These are phyloP conservation scores for Tyto alba DNA, from an alignment of 2,113 vertebrate species.

Conservation along the genomic window DNA sequence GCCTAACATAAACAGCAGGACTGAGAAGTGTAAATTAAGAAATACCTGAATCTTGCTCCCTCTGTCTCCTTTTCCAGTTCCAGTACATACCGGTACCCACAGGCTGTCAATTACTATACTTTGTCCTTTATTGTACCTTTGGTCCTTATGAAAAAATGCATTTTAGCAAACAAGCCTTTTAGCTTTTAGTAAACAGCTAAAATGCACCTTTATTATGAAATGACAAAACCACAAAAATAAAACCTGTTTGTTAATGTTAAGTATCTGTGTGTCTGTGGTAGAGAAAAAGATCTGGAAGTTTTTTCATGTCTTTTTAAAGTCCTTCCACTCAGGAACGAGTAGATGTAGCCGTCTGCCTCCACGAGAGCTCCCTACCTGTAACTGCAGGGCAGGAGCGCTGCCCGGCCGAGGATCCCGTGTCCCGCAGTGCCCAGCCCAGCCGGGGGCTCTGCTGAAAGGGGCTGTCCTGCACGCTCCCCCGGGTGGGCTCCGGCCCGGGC, in stretches of 20 bases:
- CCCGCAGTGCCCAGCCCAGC: no score
- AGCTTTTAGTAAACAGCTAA: background rate
- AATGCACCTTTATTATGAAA: background rate
- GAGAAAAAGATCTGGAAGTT: background rate
- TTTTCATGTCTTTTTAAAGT: background rate
- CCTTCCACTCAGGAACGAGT: background rate
- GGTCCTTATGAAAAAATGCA: background rate
- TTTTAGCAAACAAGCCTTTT: background rate
- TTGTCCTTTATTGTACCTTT: background rate
- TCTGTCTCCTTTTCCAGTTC: background rate
- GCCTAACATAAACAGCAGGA: background rate
- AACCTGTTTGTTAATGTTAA: background rate
- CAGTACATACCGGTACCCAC: background rate
- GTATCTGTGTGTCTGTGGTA: background rate
- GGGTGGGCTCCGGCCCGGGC: background rate
- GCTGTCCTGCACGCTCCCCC: rapidly evolving
- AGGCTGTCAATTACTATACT: background rate
- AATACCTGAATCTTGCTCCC: background rate
- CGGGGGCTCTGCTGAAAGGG: background rate
- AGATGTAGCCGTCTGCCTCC: background rate
- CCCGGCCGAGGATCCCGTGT: background rate
- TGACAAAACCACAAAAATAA: background rate
- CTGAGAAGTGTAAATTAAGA: background rate
- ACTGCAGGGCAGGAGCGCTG: background rate
- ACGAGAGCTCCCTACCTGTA: background rate